phyloP scores from a whole-genome alignment of 2,888 invertebrate species.

The Gandaritis pyraliata region DNA sequence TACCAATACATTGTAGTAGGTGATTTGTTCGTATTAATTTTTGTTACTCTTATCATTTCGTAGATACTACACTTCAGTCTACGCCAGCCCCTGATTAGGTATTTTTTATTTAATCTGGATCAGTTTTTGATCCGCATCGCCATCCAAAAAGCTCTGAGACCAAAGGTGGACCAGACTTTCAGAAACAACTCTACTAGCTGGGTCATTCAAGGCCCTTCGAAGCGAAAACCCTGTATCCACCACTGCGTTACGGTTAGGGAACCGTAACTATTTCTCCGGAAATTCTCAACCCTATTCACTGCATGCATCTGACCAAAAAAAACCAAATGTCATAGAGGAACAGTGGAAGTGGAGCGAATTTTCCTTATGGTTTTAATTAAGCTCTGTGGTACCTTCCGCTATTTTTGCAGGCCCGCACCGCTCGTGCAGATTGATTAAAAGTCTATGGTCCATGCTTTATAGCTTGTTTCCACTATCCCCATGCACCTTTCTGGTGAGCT shows the following conservation, averaged over 20 bases:
- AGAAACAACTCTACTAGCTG: no score
- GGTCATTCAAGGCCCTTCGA: no score
- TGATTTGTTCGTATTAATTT: not conserved
- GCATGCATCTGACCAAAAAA: conserved; percentile 48
- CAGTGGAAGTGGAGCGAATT: conserved; percentile 65
- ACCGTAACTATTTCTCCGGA: no score
- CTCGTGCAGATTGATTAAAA: conserved; percentile 84
- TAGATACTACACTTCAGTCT: no score
- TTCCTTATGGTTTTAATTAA: conserved; percentile 86
- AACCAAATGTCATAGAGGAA: conserved; percentile 59
- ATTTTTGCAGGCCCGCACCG: conserved; percentile 81
- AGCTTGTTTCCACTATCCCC: conserved; percentile 54
- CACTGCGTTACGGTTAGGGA: no score
- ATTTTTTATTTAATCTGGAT: no score
- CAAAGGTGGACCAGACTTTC: no score
- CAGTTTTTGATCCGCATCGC: no score
- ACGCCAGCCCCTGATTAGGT: no score
- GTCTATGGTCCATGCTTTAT: conserved; percentile 84
- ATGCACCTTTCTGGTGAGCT: conserved; percentile 16
- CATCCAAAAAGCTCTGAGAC: no score
- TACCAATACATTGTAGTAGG: not conserved
- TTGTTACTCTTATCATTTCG: no score
- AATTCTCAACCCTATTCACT: conserved; percentile 6
- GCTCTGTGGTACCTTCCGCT: conserved; percentile 67
- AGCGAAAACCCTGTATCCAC: no score